A percentile compares a stretch with the other conserved stretches of the same genome.
phyloP scores from a whole-genome alignment of 2,797 vertebrate genomes.

The Mastacembelus armatus region DNA sequence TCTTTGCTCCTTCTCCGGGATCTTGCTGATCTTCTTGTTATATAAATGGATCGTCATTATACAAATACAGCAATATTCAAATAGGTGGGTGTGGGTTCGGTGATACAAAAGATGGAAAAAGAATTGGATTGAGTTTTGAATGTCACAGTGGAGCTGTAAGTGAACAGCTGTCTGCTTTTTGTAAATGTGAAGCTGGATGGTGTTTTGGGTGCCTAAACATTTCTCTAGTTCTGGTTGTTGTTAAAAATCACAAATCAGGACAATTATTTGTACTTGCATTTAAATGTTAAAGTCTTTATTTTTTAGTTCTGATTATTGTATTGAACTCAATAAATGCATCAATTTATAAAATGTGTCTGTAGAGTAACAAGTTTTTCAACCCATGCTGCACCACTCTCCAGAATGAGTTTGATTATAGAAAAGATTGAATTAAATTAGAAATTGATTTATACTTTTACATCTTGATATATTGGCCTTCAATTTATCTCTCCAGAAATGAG shows the following conservation, averaged over 20 bases:
- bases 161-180: not conserved
- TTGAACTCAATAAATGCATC: constrained; percentile 57
- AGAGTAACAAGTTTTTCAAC: not conserved
- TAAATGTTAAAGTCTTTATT: constrained; percentile 32
- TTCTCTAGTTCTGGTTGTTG: not conserved
- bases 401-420: not conserved
- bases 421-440: not conserved
- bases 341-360: constrained; percentile 7
- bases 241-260: not conserved
- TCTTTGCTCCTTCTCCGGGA: constrained; percentile 86
- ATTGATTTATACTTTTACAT: not conserved
- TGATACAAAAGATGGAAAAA: not conserved
- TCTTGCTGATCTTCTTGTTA: constrained; percentile 80
- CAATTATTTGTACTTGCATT: constrained; percentile 9
- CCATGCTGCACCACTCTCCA: not conserved
- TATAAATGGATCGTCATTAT: not conserved
- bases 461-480: not conserved
- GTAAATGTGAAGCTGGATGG: not conserved
- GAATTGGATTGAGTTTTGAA: not conserved
- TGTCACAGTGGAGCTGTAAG: not conserved
- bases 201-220: not conserved
- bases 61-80: not conserved
- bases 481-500: not conserved
- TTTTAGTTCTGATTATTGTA: constrained; percentile 19
- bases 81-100: not conserved